A percentile compares a stretch with the other conserved stretches of the same genome.
Evolutionary conservation across 1,140 invertebrate species (phyloP).

Genomic region (Melipona quadrifasciata): DNA sequence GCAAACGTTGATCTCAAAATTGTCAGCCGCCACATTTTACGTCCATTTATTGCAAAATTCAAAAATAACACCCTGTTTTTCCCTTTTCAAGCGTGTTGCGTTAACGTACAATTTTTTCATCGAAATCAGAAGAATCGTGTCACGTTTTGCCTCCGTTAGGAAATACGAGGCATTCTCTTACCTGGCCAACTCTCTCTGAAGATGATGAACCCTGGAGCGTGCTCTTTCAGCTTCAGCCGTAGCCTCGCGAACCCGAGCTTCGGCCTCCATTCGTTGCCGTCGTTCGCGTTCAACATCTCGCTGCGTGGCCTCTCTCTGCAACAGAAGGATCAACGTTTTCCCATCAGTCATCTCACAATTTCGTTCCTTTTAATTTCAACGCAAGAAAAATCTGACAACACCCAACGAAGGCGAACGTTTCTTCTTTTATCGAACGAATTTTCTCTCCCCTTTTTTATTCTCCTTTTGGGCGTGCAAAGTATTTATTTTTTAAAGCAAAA

Average conservation of each 20-base stretch:
- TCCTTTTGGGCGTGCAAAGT: too few relatives aligned
- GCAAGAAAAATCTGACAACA: neutral
- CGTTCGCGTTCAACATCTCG: conserved; percentile 85
- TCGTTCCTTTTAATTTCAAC: neutral
- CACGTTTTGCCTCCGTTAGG: neutral
- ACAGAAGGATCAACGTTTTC: conserved; percentile 56
- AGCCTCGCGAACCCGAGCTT: conserved; percentile 82
- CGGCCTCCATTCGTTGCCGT: conserved; percentile 83
- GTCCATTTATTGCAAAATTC: neutral
- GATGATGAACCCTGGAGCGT: conserved; percentile 82
- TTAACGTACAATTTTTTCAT: neutral
- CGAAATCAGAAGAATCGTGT: neutral
- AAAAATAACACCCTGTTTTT: neutral
- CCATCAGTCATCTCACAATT: neutral
- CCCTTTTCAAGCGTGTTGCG: neutral
- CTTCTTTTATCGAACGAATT: neutral
- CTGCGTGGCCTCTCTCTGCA: conserved; percentile 84
- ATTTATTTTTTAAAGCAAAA: too few relatives aligned
- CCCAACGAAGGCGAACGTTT: neutral
- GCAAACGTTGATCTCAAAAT: neutral
- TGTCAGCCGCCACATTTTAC: neutral
- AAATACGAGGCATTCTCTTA: conserved; percentile 61
- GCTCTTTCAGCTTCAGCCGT: conserved; percentile 82
- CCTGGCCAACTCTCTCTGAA: conserved; percentile 84
- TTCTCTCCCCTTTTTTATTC: too few relatives aligned